Evolutionary conservation across 2,888 invertebrate species (phyloP), one percentile per base, ranked within the genome.

Genomic region (Strigamia maritima): DNA sequence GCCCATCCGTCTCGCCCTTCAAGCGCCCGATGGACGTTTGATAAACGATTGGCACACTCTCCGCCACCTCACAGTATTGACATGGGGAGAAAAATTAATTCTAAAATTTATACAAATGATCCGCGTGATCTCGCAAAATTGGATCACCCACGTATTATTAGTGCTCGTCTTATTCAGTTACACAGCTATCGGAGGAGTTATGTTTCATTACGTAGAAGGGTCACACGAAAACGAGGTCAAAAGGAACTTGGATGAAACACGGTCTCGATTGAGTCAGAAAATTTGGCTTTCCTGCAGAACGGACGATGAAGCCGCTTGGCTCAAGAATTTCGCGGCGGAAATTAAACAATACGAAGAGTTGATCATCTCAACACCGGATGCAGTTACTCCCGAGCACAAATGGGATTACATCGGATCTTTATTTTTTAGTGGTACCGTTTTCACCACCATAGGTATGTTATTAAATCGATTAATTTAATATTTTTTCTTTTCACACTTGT

Each of bases 151-250:
- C 16, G 24, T 75, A 12, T 75, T 75, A 19, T 19, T 75, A 16
- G 75, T 75, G 75, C 75, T 75, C 14, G 31, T 28, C 0, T n/a
- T 75, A 26, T 10, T 75, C 6, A 12, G 2, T 38, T 75, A 75
- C 75, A 38, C 75, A 6, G 75, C 75, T 1, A 31, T 75, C 28
- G 75, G 75, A 0, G 75, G 75, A 10, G n/a, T 19, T 3, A 75
- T 75, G 75, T 75, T 75, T 38, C 75, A 38, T 19, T 75, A 75
- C 75, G 75, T 75, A 1, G 75, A 75, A 26, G 75, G 31, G 2
- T 26, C 75, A 8, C 16, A 75, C 75, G 75, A 75, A 28, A 7
- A 28, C 8, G 19, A 75, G 10, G 12, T 75, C 4, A 75, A 65
- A 12, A 65, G 19, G 8, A 19, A 65, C 12, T 65, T 65, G 60